Evolutionary conservation across 2,888 invertebrate species (phyloP).

Genomic region (Drosophila birchii): DNA sequence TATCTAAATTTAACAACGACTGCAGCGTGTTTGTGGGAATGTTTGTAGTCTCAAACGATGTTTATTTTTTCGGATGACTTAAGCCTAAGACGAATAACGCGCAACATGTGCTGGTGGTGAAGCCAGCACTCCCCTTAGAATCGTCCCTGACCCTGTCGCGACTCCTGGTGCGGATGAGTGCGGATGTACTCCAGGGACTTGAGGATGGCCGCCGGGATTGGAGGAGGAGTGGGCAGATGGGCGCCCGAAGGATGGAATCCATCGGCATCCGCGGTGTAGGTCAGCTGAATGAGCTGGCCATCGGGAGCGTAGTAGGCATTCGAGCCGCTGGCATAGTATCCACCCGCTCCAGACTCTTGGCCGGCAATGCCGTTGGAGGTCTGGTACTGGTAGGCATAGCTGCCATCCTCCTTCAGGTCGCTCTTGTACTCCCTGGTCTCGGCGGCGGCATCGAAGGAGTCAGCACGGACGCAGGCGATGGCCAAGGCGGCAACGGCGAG

Average conservation of each 20-base stretch:
- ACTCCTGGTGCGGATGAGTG: conserved; percentile 82
- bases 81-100: conserved; percentile 39
- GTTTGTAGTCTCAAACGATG: conserved; percentile 20
- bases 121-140: conserved; percentile 32
- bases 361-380: conserved; percentile 88
- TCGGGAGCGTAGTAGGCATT: conserved; percentile 86
- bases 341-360: conserved; percentile 86
- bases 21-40: conserved; percentile 17
- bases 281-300: conserved; percentile 84
- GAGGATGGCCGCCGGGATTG: conserved; percentile 81
- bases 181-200: conserved; percentile 82
- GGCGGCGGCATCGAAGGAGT: conserved; percentile 79
- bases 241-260: conserved; percentile 86
- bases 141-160: conserved; percentile 56
- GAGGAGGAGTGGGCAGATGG: conserved; percentile 84
- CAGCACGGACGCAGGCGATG: conserved; percentile 62
- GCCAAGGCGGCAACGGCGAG: conserved; percentile 67
- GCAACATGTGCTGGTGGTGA: conserved; percentile 20
- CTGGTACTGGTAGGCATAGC: conserved; percentile 85
- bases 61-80: conserved; percentile 47
- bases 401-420: conserved; percentile 83
- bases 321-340: conserved; percentile 86
- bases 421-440: conserved; percentile 84
- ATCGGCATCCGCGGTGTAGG: conserved; percentile 87
- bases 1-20: conserved; percentile 2